These are phyloP conservation scores for Amblyornis subalaris DNA, from an alignment of 2,113 vertebrate species.

Conservation along the genomic window DNA sequence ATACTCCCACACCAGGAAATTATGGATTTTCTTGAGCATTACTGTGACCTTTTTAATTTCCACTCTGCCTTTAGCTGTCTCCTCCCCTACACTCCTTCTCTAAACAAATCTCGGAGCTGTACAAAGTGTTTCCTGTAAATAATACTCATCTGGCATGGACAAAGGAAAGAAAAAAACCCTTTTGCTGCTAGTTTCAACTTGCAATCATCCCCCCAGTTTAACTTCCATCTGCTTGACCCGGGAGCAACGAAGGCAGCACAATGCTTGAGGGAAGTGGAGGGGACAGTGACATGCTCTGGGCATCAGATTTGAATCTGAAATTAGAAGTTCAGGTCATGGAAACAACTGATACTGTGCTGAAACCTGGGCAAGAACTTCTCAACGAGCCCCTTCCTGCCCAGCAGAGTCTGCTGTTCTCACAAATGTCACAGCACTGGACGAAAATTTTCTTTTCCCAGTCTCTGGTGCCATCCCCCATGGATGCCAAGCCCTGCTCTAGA, in stretches of 20 bases:
- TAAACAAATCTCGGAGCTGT: constrained; percentile 31
- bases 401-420: background rate
- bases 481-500: background rate
- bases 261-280: background rate
- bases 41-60: constrained; percentile 27
- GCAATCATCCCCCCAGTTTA: background rate
- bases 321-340: background rate
- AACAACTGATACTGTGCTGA: accelerated
- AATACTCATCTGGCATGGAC: constrained; percentile 24
- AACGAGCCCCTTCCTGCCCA: background rate
- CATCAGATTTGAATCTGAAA: background rate
- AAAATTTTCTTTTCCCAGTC: background rate
- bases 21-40: constrained; percentile 13
- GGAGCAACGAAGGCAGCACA: accelerated
- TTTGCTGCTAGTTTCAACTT: constrained; percentile 29
- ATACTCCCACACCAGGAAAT: constrained; percentile 43
- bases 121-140: constrained; percentile 54
- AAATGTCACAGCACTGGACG: background rate
- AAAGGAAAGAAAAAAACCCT: background rate
- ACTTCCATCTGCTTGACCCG: background rate
- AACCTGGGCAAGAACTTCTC: background rate
- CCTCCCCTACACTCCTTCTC: constrained; percentile 36
- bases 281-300: background rate
- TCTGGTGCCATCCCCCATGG: background rate
- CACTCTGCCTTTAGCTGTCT: constrained; percentile 38